Evolutionary conservation across 35 echinoderm and acorn worm species (phyloP), one percentile per base, ranked within the genome.

Genomic region (Diadema setosum): DNA sequence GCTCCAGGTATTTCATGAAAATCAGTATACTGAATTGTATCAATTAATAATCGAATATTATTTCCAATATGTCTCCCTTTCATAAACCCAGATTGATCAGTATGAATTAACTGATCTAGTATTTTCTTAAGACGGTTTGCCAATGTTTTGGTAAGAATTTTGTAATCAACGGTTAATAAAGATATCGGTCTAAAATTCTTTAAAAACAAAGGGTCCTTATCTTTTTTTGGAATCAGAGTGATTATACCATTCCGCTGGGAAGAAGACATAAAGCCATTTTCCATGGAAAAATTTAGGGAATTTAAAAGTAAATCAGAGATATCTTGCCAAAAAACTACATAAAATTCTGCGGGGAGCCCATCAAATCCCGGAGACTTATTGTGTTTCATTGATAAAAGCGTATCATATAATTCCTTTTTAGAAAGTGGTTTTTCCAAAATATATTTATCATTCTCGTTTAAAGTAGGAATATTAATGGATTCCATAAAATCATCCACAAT

Each of bases 281-380:
- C 21, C 21, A 83, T 56, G 24, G 44, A 74, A 48, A 8, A 50
- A 30, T 46, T 73, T 17, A 27, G 52, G 1, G 61, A 87, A 25
- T 74, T 33, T 17, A 87, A 25, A 2, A 49, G 42, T 33, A 87
- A 12, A 49, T 87, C 63, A 48, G 20, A 70, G 50, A 87, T 75
- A n/a, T 73, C 40, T 46, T 45, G 16, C 65, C 63, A 73, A 87
- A 87, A 74, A n/a, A 50, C 50, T 21, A 50, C 39, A 33, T 75
- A 87, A 45, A 87, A 87, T 52, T 87, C 69, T 40, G 34, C 63
- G 37, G 63, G 46, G 5, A 87, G 21, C 18, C 85, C 85, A 87
- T 87, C 85, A 48, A 70, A 45, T 1, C 85, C 85, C 12, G 85
- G 85, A 46, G 64, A 36, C 50, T 87, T 87, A 48, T 87, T 46